Percentiles rank a stretch among this genome's conserved stretches.
These are phyloP conservation scores for Hypolimnas misippus DNA, from an alignment of 2,888 invertebrate genomes.

Conservation along the genomic window DNA sequence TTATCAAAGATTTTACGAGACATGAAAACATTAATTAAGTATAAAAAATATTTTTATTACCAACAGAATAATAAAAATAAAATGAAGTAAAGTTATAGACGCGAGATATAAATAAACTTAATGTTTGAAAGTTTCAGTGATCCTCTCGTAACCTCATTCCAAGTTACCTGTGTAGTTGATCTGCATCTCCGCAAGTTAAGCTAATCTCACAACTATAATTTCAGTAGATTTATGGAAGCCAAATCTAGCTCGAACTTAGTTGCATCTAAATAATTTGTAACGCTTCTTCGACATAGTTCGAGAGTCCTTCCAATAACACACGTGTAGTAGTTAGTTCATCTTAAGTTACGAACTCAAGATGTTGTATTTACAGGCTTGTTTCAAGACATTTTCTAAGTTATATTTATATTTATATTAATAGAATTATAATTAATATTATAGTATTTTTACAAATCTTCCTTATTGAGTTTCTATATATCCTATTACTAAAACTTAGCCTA, in stretches of 20 bases:
- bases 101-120: not conserved
- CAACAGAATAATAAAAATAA: not conserved
- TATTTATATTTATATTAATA: no score
- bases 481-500: no score
- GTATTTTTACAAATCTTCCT: no score
- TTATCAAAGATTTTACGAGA: no score
- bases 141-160: not conserved
- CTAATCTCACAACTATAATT: conserved; percentile 19
- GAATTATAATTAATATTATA: no score
- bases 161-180: conserved; percentile 14
- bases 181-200: conserved; percentile 15
- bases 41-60: not conserved
- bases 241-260: conserved; percentile 26
- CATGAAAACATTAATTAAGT: not conserved
- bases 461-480: no score
- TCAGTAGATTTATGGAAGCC: conserved; percentile 26
- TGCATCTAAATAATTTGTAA: conserved; percentile 30
- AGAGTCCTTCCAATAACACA: conserved; percentile 30
- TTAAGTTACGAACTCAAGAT: conserved; percentile 15
- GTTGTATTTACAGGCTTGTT: no score
- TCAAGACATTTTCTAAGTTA: no score
- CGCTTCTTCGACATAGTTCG: conserved; percentile 29
- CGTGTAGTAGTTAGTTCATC: conserved; percentile 4
- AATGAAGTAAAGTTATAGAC: not conserved
- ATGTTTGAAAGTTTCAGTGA: conserved; percentile 4